Evolutionary conservation across 2,888 invertebrate genomes (phyloP).

Genomic region (Nomada goodeniana): DNA sequence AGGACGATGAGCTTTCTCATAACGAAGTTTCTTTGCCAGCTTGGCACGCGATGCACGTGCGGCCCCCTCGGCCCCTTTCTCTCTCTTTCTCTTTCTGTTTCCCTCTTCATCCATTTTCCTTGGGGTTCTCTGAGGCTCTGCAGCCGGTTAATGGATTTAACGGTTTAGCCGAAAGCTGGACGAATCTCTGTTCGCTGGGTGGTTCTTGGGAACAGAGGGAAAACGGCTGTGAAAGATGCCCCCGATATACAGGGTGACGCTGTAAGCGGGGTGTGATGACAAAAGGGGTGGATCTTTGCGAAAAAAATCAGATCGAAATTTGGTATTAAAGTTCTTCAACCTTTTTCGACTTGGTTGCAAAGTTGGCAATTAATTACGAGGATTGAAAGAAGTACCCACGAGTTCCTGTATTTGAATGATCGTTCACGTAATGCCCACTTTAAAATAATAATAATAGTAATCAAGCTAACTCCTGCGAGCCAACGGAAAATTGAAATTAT

Average conservation of each 20-base stretch:
- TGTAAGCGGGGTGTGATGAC: not conserved
- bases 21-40: conserved; percentile 68
- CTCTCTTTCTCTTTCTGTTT: not conserved
- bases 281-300: not conserved
- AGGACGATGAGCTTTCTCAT: conserved; percentile 69
- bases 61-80: conserved; percentile 42
- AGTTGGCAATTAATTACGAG: too few relatives aligned
- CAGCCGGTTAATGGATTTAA: conserved; percentile 69
- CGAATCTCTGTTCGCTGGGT: conserved; percentile 50
- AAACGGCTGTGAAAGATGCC: conserved; percentile 65
- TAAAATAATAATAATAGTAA: too few relatives aligned
- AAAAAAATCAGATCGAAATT: not conserved
- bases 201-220: conserved; percentile 25
- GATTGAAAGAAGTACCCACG: too few relatives aligned
- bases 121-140: conserved; percentile 8
- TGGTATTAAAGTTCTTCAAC: too few relatives aligned
- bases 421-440: too few relatives aligned
- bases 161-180: conserved; percentile 59
- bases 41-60: conserved; percentile 72
- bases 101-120: not conserved
- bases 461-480: too few relatives aligned
- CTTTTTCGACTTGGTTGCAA: too few relatives aligned
- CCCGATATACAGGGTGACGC: conserved; percentile 46
- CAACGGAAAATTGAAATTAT: too few relatives aligned
- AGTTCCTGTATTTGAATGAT: too few relatives aligned